These are phyloP conservation scores for Prorops nasuta DNA, from an alignment of 1,140 invertebrate genomes.

Conservation along the genomic window DNA sequence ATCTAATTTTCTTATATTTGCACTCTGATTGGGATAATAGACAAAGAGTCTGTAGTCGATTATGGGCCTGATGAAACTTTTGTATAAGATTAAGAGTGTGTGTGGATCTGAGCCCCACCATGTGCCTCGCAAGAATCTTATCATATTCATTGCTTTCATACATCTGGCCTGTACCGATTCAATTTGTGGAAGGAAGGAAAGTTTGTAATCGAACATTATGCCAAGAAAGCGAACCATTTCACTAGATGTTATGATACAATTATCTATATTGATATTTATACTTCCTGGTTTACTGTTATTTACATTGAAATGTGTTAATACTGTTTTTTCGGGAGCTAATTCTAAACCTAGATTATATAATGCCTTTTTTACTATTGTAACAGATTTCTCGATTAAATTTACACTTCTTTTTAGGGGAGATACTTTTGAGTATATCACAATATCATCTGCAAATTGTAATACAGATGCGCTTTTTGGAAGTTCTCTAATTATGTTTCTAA, in stretches of 20 bases:
- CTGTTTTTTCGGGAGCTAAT: background rate
- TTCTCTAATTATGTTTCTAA: background rate
- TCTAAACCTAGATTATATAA: background rate
- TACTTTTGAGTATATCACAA: background rate
- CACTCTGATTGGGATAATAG: too few species aligned
- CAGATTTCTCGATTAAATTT: background rate
- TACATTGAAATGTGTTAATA: background rate
- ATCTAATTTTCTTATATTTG: too few species aligned
- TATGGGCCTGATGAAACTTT: constrained; percentile 1
- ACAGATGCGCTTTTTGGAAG: background rate
- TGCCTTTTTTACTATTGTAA: background rate
- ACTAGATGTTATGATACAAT: background rate
- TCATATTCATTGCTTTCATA: background rate
- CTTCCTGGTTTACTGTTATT: background rate
- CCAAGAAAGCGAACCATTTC: background rate
- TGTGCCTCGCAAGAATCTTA: background rate
- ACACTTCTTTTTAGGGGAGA: background rate
- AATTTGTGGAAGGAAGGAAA: background rate
- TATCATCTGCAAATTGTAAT: background rate
- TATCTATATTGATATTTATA: background rate
- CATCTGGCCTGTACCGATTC: background rate
- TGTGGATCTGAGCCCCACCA: constrained; percentile 4
- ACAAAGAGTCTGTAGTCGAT: constrained; percentile 4
- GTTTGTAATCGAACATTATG: background rate
- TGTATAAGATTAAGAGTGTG: constrained; percentile 1